Conservation (phyloP, 1,140 invertebrate species). For the Platorchestia sp. region DNA sequence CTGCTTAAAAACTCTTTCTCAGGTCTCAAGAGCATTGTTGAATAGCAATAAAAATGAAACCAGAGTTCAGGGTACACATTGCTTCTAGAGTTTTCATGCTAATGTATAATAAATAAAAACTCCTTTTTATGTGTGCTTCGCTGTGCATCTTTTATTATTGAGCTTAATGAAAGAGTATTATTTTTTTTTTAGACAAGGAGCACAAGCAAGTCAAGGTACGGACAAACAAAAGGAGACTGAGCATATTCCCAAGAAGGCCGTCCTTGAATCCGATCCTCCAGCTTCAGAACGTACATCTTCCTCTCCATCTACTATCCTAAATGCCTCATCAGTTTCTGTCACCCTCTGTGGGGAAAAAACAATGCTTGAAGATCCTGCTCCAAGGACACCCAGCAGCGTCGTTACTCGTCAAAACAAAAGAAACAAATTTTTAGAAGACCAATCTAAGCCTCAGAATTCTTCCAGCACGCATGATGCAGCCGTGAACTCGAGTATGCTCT, state of each 20-base stretch:
- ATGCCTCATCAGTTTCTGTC: neutral
- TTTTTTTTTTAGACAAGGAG: neutral
- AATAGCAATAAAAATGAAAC: too few species aligned
- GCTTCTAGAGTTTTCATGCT: neutral
- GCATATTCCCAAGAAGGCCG: neutral
- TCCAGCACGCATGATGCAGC: too few species aligned
- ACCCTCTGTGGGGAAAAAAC: neutral
- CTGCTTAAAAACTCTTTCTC: too few species aligned
- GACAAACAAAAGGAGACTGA: neutral
- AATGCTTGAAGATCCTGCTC: neutral
- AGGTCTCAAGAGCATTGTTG: too few species aligned
- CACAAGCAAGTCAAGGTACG: neutral
- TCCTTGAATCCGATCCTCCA: neutral
- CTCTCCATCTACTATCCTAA: neutral
- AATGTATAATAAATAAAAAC: neutral
- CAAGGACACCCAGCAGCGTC: too few species aligned
- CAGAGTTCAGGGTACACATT: too few species aligned
- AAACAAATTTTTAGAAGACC: too few species aligned
- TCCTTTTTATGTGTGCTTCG: neutral
- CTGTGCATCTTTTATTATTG: neutral
- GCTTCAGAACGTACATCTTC: too few species aligned
- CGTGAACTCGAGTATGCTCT: neutral
- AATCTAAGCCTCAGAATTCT: too few species aligned
- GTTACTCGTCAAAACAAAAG: too few species aligned
- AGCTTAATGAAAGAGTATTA: neutral